Evolutionary conservation across 2,113 vertebrate species (phyloP), one percentile per base, ranked within the genome.

Genomic region (Natator depressus): DNA sequence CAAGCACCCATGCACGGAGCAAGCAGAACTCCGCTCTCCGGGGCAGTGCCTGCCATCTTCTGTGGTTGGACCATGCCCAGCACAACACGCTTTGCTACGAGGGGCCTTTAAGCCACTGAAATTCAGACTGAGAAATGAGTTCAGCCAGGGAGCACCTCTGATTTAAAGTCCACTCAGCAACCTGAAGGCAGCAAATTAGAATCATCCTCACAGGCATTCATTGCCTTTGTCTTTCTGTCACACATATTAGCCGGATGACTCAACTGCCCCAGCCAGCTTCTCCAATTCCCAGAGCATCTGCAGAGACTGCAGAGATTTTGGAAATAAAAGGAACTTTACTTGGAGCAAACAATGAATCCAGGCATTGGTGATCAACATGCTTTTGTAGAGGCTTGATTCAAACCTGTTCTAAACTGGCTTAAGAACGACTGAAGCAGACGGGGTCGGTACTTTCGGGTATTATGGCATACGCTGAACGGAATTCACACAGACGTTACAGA

Each of bases 401-500:
- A 53, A 78, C n/a, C 31, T 35, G 31, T 19, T 17, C 31, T 35
- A 19, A 29, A 0, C 0, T 2, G 81, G 47, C 42, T 91, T 38
- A 38, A 85, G 91, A 84, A 3, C 57, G 24, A 27, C 10, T 0
- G 0, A 4, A 27, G 27, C 47, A 46, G 80, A 80, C 38, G 8
- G n/a, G 11, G 53, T 0, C 0, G 69, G 59, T 17, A 25, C 53
- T 1, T 3, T 10, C 35, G 0, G 27, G 72, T 50, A 25, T 17
- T 38, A 4, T 1, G 2, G 82, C 78, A 42, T 55, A 31, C 5
- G 20, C 14, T 4, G 0, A 14, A 29, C 59, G 25, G 72, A 3
- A 1, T 35, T 1, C 1, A 25, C 27, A 29, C 51, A 10, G 51
- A 25, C 16, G n/a, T 0, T 2, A 17, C 17, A 4, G 0, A 1